A percentile compares a stretch with the other conserved stretches of the same genome.
Conservation (phyloP, 2,888 invertebrate species). For the Drosophila anomelani region DNA sequence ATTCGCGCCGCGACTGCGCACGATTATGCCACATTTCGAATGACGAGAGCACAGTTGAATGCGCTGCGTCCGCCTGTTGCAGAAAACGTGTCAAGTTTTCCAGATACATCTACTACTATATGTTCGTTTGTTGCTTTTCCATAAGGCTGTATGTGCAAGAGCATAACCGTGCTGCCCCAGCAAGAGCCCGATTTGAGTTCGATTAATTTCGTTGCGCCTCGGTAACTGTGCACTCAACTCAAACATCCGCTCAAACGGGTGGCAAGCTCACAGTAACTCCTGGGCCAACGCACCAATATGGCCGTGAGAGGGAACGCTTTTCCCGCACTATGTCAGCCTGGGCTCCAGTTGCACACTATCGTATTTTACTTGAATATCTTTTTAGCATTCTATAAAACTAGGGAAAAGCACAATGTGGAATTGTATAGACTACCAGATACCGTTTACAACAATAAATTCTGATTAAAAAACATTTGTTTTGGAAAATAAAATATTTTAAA, state of each 20-base stretch:
- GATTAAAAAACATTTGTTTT: slow-evolving; percentile 10
- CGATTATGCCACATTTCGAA: slow-evolving; percentile 76
- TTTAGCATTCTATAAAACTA: not conserved
- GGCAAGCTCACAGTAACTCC: slow-evolving; percentile 25
- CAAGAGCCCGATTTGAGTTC: slow-evolving; percentile 51
- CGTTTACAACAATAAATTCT: not conserved
- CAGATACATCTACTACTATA: slow-evolving; percentile 51
- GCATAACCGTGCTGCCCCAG: slow-evolving; percentile 61
- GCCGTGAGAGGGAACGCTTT: slow-evolving; percentile 25
- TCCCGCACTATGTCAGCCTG: not conserved
- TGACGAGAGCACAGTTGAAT: slow-evolving; percentile 48
- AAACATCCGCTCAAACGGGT: slow-evolving; percentile 69
- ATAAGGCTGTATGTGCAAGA: slow-evolving; percentile 33
- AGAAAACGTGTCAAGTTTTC: slow-evolving; percentile 78
- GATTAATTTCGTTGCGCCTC: slow-evolving; percentile 79
- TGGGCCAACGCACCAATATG: slow-evolving; percentile 1
- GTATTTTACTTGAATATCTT: not conserved
- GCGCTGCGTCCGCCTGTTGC: slow-evolving; percentile 45
- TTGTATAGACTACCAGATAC: not conserved
- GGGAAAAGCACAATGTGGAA: not conserved
- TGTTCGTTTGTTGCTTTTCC: slow-evolving; percentile 7
- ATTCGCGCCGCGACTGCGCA: slow-evolving; percentile 77
- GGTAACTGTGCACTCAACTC: slow-evolving; percentile 79
- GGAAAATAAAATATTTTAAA: not conserved
- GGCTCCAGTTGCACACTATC: not conserved